Conservation (phyloP, 2,797 vertebrate genomes). For the Hippocampus kuda region DNA sequence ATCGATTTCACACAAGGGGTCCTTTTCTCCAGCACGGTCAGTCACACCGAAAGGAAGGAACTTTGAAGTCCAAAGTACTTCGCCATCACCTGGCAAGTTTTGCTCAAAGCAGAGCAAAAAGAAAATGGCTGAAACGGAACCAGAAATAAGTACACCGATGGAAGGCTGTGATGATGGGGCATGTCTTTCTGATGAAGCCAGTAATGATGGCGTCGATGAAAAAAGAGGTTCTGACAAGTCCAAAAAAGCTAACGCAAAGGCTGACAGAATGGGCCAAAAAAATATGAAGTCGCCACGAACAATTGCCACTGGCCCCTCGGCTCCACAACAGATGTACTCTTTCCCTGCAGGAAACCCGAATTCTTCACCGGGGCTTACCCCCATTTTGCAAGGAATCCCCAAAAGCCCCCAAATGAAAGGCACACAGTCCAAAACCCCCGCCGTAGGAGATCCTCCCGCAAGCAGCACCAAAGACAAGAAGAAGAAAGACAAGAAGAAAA, state of each 20-base stretch:
- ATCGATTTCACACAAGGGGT: conserved; percentile 82
- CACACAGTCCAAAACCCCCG: conserved; percentile 81
- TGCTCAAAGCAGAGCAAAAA: conserved; percentile 89
- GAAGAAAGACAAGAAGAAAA: conserved; percentile 96
- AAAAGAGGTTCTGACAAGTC: conserved; percentile 80
- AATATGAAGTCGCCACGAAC: conserved; percentile 86
- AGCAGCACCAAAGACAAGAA: conserved; percentile 89
- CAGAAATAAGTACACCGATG: conserved; percentile 78
- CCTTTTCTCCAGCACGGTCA: conserved; percentile 85
- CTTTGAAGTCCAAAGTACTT: conserved; percentile 87
- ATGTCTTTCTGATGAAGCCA: conserved; percentile 83
- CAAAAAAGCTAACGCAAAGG: conserved; percentile 81
- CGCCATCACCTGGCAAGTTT: conserved; percentile 86
- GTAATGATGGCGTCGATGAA: conserved; percentile 91
- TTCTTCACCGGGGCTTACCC: conserved; percentile 73
- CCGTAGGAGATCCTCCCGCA: conserved; percentile 79
- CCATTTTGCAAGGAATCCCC: conserved; percentile 84
- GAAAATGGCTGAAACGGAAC: conserved; percentile 80
- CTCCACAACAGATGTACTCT: conserved; percentile 83
- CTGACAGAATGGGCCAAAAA: conserved; percentile 86
- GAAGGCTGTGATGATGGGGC: conserved; percentile 91
- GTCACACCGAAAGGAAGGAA: conserved; percentile 90
- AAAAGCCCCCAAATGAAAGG: conserved; percentile 90
- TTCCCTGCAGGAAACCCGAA: conserved; percentile 82
- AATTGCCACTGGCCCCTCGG: conserved; percentile 73